Base-by-base conservation (phyloP, 2,888 invertebrate genomes). In the Urechis unicinctus region DNA sequence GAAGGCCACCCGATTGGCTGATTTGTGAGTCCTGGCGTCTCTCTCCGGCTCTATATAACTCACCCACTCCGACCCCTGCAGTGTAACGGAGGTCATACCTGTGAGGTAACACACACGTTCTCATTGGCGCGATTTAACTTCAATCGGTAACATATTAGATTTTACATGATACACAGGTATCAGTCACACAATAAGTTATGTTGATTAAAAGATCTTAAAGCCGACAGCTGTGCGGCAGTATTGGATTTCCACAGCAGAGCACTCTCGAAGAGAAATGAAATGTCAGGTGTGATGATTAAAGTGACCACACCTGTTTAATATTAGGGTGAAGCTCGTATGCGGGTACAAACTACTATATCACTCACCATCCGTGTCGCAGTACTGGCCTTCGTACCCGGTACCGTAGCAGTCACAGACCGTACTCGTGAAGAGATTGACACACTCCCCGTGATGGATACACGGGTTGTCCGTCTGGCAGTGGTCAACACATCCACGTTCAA, bases 351-450 rank as follows among this genome's bases (percentile, higher is more conserved):
- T n/a, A n/a, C n/a, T n/a, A 4, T 2, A 17, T 13, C 31, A 24
- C 50, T 13, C 17, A 36, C 36, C 36, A 36, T 9, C 9, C 36
- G 42, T 52, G 43, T 43, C 90, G 79, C 94, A 95, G 65, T 87
- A 86, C 67, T 89, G 88, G 64, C 93, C 94, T 80, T 94, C 93
- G 77, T 91, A 91, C 68, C 86, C 83, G 1, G 91, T 91, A 25
- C 91, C 91, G 72, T 92, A 94, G 77, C 95, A 95, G 75, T 94
- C 92, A 74, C 94, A 95, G 22, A 88, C 87, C 58, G 89, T 84
- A 56, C 87, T 86, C 68, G 89, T 88, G 78, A 93, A 95, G 73
- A 91, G 90, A 79, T 94, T 94, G 59, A 94, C 87, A 76, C 95
- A 95, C 60, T 85, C 84, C 30, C 90, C 91, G 42, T 90, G 89